These are phyloP conservation scores for Ameiurus melas DNA, from an alignment of 2,113 vertebrate species.

Conservation along the genomic window DNA sequence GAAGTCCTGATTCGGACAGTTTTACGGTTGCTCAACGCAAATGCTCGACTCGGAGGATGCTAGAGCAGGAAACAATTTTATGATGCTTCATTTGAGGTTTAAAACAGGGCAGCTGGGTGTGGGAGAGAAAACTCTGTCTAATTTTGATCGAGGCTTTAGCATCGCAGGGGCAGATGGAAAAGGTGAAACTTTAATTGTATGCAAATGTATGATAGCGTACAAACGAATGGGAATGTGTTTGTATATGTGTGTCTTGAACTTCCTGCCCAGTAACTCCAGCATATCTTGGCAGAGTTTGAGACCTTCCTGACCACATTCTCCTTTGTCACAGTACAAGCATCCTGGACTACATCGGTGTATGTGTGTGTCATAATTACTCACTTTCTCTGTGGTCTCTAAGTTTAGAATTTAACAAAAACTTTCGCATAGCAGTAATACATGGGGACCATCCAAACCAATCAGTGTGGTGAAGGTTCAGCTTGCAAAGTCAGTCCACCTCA, in stretches of 20 bases:
- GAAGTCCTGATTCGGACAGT: conserved; percentile 96
- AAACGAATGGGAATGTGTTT: conserved; percentile 6
- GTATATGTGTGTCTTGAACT: conserved; percentile 40
- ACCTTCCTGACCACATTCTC: conserved; percentile 68
- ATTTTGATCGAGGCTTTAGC: not conserved
- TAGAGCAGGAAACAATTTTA: conserved; percentile 81
- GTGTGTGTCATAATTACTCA: conserved; percentile 32
- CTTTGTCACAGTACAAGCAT: conserved; percentile 69
- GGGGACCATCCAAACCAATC: not conserved
- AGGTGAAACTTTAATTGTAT: conserved; percentile 4
- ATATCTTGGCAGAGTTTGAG: conserved; percentile 60
- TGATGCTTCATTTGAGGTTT: conserved; percentile 76
- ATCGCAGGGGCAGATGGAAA: conserved; percentile 24
- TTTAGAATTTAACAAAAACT: conserved; percentile 19
- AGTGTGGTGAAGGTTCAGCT: not conserved
- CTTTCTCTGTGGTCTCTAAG: conserved; percentile 20
- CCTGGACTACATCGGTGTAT: conserved; percentile 43
- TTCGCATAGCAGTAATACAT: conserved; percentile 13
- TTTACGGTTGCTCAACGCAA: conserved; percentile 82
- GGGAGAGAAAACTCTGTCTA: conserved; percentile 7
- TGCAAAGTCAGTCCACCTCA: not conserved
- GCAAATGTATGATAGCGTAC: conserved; percentile 4
- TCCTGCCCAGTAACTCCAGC: conserved; percentile 60
- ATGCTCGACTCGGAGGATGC: conserved; percentile 76
- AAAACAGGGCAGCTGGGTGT: conserved; percentile 9